phyloP scores from a whole-genome alignment of 2,797 vertebrate genomes.

The Muraenolepis orangiensis region DNA sequence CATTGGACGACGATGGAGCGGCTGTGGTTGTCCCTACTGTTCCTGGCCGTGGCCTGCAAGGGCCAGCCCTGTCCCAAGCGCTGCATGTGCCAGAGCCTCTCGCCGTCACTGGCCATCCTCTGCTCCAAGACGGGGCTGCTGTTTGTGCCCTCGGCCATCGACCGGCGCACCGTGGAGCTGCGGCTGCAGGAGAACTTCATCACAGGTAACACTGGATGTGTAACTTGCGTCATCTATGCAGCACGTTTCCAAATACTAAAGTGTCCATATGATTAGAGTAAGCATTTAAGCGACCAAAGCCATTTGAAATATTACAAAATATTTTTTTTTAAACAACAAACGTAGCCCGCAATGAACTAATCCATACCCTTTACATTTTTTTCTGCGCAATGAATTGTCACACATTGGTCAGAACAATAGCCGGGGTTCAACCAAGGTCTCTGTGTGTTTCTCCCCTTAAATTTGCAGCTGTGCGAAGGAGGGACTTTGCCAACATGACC shows the following conservation, averaged over 20 bases:
- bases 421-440: background rate
- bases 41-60: conserved; percentile 75
- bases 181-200: conserved; percentile 88
- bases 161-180: conserved; percentile 83
- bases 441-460: background rate
- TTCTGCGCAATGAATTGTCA: background rate
- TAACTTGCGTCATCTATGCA: too few species aligned
- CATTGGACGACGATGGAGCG: conserved; percentile 77
- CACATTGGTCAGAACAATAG: background rate
- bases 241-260: too few species aligned
- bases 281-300: background rate
- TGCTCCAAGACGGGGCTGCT: conserved; percentile 87
- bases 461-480: conserved; percentile 73
- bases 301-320: background rate
- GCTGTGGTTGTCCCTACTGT: conserved; percentile 78
- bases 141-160: conserved; percentile 84
- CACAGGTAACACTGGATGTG: conserved; percentile 71
- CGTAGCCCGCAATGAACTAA: background rate
- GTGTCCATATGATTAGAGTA: background rate
- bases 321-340: background rate
- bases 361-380: background rate
- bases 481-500: conserved; percentile 89
- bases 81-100: conserved; percentile 87
- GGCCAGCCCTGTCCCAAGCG: conserved; percentile 85
- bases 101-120: conserved; percentile 85